These are phyloP conservation scores for Heliconius melpomene DNA, from an alignment of 1,140 invertebrate genomes.

Conservation along the genomic window DNA sequence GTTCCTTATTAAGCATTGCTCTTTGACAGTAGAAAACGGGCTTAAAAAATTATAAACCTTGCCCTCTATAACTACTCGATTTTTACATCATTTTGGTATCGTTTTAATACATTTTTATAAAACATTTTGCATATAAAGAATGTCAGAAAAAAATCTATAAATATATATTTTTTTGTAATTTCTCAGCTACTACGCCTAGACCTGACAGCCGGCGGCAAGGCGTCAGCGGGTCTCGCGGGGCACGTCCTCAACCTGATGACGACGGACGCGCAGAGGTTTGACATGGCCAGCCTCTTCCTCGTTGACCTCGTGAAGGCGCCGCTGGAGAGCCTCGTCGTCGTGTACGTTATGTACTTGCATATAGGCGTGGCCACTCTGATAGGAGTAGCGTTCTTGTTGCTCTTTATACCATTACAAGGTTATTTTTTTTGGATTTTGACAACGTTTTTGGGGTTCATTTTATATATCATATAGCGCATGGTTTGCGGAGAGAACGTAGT, in stretches of 20 bases:
- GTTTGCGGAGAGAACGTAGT: too few species aligned
- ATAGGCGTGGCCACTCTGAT: slow-evolving; percentile 88
- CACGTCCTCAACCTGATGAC: slow-evolving; percentile 94
- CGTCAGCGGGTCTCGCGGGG: slow-evolving; percentile 90
- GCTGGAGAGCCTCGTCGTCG: slow-evolving; percentile 87
- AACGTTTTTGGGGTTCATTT: neutral
- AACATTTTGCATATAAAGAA: too few species aligned
- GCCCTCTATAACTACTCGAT: neutral
- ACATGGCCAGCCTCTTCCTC: slow-evolving; percentile 84
- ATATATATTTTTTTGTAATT: neutral
- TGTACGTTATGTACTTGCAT: slow-evolving; percentile 88
- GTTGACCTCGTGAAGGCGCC: slow-evolving; percentile 89
- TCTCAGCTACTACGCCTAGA: slow-evolving; percentile 67
- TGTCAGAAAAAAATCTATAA: too few species aligned
- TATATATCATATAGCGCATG: too few species aligned
- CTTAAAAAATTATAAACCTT: too few species aligned
- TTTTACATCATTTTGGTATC: slow-evolving; percentile 51
- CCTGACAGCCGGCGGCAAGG: slow-evolving; percentile 76
- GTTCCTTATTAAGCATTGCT: too few species aligned
- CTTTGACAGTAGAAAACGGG: too few species aligned
- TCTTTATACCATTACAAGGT: slow-evolving; percentile 93
- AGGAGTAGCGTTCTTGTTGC: slow-evolving; percentile 88
- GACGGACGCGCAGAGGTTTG: slow-evolving; percentile 90
- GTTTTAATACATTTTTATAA: neutral
- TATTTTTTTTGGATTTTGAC: slow-evolving; percentile 40